A percentile compares a stretch with the other conserved stretches of the same genome.
Evolutionary conservation across 1,140 invertebrate species (phyloP).

Genomic region (Paracyclopina nana): DNA sequence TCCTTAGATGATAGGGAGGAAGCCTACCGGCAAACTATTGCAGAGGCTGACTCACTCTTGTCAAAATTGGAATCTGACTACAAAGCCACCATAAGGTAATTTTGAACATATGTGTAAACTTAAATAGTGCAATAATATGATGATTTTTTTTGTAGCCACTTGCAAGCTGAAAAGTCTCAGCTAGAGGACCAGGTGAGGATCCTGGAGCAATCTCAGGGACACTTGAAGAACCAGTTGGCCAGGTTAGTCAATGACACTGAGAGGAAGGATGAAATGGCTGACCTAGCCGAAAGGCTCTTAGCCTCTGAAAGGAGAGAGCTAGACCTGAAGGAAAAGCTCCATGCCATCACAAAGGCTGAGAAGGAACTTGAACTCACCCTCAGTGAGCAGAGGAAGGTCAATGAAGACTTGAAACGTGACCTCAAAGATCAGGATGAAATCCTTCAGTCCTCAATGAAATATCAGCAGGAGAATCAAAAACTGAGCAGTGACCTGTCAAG

Average conservation of each 20-base stretch:
- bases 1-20: too few relatives aligned
- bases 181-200: too few relatives aligned
- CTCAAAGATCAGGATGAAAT: constrained; percentile 5
- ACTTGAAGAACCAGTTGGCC: too few relatives aligned
- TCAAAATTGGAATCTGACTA: background rate
- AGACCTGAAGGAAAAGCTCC: background rate
- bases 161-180: too few relatives aligned
- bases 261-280: too few relatives aligned
- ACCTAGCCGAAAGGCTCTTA: background rate
- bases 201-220: too few relatives aligned
- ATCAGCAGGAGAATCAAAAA: background rate
- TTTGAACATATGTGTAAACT: too few relatives aligned
- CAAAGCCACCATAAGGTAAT: background rate
- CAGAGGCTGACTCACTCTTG: background rate
- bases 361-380: background rate
- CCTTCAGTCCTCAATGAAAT: background rate
- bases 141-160: too few relatives aligned
- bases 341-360: background rate
- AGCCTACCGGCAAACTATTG: background rate
- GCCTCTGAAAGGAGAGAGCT: background rate
- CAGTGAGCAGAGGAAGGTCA: background rate
- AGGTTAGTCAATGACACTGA: too few relatives aligned
- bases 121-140: too few relatives aligned
- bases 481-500: background rate
- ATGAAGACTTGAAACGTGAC: background rate